These are phyloP conservation scores for Erpetoichthys calabaricus DNA, from an alignment of 2,797 vertebrate species.

Conservation along the genomic window DNA sequence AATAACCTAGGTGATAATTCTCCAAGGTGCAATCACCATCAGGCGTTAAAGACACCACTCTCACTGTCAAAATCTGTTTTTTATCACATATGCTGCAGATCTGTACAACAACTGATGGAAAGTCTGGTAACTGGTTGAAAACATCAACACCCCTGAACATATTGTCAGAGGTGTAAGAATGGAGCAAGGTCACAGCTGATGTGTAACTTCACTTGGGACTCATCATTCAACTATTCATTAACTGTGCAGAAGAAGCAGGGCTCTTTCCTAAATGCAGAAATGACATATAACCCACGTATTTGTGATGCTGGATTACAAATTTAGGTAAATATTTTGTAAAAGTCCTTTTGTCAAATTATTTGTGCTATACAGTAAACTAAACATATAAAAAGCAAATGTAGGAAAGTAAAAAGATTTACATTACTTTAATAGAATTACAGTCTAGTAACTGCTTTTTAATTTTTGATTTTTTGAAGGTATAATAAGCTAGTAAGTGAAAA, in stretches of 20 bases:
- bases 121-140: constrained; percentile 23
- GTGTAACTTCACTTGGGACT: constrained; percentile 12
- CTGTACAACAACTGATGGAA: constrained; percentile 16
- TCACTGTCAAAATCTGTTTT: constrained; percentile 23
- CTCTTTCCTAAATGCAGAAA: no score
- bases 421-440: no score
- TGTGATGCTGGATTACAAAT: no score
- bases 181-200: constrained; percentile 19
- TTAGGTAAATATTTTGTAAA: no score
- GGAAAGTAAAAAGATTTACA: no score
- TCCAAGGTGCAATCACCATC: constrained; percentile 15
- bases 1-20: constrained; percentile 12
- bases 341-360: no score
- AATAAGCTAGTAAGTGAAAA: no score
- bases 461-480: no score
- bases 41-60: constrained; percentile 25
- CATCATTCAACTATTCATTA: constrained; percentile 18
- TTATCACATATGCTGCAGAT: constrained; percentile 17
- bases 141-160: constrained; percentile 16
- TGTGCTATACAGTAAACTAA: no score
- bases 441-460: no score
- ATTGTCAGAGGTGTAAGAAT: constrained; percentile 13
- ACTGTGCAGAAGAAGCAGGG: constrained; percentile 11
- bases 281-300: no score
- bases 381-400: no score